Evolutionary conservation across 1,140 invertebrate genomes (phyloP), one percentile per base, ranked within the genome.

Genomic region (Ladona fulva): DNA sequence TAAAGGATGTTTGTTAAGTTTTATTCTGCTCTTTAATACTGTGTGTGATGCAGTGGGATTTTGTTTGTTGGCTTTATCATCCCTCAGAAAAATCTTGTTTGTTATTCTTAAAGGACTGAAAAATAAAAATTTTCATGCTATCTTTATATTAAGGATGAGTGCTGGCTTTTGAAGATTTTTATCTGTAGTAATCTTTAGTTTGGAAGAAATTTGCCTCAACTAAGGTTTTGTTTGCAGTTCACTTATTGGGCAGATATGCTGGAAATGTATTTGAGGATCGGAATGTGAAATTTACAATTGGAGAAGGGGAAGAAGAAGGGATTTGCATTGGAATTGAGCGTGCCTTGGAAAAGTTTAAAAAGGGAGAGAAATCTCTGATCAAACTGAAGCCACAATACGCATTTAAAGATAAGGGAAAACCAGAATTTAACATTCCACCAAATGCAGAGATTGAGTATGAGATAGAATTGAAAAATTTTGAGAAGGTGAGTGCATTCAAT

Each of bases 281-380:
- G 81, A 91, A 95, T 80, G 88, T 97, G 0, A 89, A 90, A 73
- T 99, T 98, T 84, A 84, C 85, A 44, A 85, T 98, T n/a, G 96
- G 96, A 0, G 97, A 98, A 86, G 96, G 93, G 24, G 87, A 85
- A 76, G 92, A 93, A 78, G 83, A 85, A 73, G 91, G 91, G 79
- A 85, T 99, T 22, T 89, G 95, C 24, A 88, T 91, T 59, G 97
- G 96, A 1, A 83, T 99, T 22, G 97, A 99, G 84, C 87, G 88
- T 80, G 95, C 95, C 0, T 81, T 99, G 0, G 89, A 92, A 79
- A 94, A 92, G 82, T 96, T 99, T 83, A 92, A 91, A 80, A 89
- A 90, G 79, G 91, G 90, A 8, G 97, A 99, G 86, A 93, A 90
- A 78, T 94, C 94, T 0, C 85, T 85, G 74, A 82, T 99, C 10